phyloP scores from a whole-genome alignment of 2,888 invertebrate species.

The Stenchaetothrips biformis region DNA sequence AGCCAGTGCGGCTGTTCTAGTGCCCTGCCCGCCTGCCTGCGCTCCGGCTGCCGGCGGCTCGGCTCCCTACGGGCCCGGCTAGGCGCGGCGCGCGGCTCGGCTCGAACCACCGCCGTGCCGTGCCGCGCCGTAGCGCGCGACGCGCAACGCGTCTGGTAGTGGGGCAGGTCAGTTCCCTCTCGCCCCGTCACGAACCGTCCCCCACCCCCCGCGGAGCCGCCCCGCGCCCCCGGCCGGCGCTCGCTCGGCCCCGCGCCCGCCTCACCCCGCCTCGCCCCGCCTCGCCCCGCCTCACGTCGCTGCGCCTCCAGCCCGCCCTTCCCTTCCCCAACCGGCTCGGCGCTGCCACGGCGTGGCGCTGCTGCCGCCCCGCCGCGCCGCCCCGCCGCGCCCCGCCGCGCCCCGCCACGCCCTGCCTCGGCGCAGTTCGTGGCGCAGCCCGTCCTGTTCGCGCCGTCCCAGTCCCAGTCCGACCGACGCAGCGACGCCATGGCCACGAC shows the following conservation, averaged over 20 bases:
- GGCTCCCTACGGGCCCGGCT: neutral
- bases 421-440: too few species aligned
- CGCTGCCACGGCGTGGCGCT: too few species aligned
- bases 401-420: neutral
- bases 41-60: neutral
- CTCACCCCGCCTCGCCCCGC: neutral
- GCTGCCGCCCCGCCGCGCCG: neutral
- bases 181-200: neutral
- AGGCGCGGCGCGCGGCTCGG: neutral
- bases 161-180: conserved; percentile 16
- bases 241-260: neutral
- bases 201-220: neutral
- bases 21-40: neutral
- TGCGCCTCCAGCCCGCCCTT: too few species aligned
- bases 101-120: neutral
- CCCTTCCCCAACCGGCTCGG: too few species aligned
- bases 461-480: too few species aligned
- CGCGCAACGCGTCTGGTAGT: conserved; percentile 14
- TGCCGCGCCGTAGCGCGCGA: neutral
- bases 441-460: too few species aligned
- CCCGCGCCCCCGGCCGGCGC: neutral
- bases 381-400: neutral
- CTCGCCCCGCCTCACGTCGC: neutral
- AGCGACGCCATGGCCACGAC: too few species aligned
- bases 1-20: neutral